These are phyloP conservation scores for Megalops cyprinoides DNA, from an alignment of 2,797 vertebrate species.

Conservation along the genomic window DNA sequence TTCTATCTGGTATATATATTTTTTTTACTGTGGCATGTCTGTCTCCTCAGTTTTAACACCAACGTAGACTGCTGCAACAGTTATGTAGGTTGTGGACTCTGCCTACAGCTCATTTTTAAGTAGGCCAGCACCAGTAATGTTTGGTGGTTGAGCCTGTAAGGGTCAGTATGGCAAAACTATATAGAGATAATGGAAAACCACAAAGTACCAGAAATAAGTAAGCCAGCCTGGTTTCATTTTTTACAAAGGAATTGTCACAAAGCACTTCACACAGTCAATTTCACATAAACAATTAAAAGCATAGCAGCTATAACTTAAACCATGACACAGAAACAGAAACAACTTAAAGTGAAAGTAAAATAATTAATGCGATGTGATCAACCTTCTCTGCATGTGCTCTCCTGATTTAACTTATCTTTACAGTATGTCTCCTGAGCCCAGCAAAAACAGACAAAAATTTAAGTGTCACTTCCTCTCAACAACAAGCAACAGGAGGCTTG, in stretches of 20 bases:
- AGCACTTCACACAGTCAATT: too few relatives aligned
- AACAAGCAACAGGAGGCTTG: slow-evolving; percentile 6
- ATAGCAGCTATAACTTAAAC: not conserved
- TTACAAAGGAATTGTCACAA: not conserved
- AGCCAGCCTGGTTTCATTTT: not conserved
- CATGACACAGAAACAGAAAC: not conserved
- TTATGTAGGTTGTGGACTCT: too few relatives aligned
- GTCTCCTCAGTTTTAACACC: not conserved
- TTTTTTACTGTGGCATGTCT: not conserved
- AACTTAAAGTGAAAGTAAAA: too few relatives aligned
- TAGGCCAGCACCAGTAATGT: not conserved
- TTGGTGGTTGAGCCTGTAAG: not conserved
- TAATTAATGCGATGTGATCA: not conserved
- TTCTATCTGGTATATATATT: not conserved
- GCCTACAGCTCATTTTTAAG: not conserved
- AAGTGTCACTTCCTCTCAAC: not conserved
- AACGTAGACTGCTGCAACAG: not conserved
- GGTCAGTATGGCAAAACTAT: not conserved
- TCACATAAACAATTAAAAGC: not conserved
- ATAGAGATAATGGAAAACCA: not conserved
- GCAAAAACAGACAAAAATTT: not conserved
- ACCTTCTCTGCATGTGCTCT: not conserved
- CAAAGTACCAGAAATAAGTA: not conserved
- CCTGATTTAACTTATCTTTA: not conserved
- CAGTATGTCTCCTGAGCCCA: slow-evolving; percentile 4